Evolutionary conservation across 2,113 vertebrate genomes (phyloP).

Genomic region (Jaculus jaculus): DNA sequence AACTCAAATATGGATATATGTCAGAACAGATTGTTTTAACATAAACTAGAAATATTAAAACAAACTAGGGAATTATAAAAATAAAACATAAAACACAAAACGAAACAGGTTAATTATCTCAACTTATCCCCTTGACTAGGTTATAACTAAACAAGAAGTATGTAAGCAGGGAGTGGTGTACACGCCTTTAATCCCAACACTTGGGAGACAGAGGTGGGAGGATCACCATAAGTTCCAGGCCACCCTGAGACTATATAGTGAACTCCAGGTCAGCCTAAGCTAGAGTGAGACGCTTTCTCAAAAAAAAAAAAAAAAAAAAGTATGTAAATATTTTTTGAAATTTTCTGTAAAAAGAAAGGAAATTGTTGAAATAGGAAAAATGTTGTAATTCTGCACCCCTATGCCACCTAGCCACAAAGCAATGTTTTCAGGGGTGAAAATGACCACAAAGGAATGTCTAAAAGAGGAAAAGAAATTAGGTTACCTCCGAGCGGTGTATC

Average conservation of each 20-base stretch:
- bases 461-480: neutral
- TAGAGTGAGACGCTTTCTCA: too few relatives aligned
- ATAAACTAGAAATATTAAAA: slow-evolving; percentile 30
- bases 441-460: slow-evolving; percentile 21
- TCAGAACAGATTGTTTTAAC: neutral
- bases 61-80: neutral
- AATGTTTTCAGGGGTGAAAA: slow-evolving; percentile 27
- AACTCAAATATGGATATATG: neutral
- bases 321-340: slow-evolving; percentile 35
- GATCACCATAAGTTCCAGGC: too few relatives aligned
- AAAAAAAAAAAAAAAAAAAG: slow-evolving; percentile 33
- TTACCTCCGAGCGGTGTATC: neutral
- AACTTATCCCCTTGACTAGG: neutral
- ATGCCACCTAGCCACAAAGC: neutral
- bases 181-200: too few relatives aligned
- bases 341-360: slow-evolving; percentile 42
- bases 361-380: slow-evolving; percentile 48
- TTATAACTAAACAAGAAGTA: neutral
- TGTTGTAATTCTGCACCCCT: slow-evolving; percentile 3
- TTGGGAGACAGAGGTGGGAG: too few relatives aligned
- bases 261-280: too few relatives aligned
- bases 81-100: neutral
- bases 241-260: too few relatives aligned
- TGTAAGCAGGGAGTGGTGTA: too few relatives aligned
- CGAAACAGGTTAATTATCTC: neutral